phyloP scores from a whole-genome alignment of 2,113 vertebrate genomes.

The Oxyura jamaicensis region DNA sequence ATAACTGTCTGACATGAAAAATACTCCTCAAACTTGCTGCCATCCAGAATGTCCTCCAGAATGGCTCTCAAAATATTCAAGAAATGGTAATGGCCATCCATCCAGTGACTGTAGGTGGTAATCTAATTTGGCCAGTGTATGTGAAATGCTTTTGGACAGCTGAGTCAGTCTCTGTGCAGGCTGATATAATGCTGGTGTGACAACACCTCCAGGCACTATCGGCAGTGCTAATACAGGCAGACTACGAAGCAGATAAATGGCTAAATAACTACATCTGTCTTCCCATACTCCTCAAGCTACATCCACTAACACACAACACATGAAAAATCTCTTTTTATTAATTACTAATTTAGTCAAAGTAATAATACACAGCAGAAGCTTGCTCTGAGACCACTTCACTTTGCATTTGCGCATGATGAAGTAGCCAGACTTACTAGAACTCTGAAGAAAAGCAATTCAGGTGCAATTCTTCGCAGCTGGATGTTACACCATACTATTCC shows the following conservation, averaged over 20 bases:
- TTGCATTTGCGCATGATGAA: fast-evolving
- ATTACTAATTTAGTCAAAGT: background rate
- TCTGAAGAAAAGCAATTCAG: background rate
- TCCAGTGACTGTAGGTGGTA: background rate
- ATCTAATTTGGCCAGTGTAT: background rate
- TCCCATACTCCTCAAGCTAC: background rate
- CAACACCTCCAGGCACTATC: background rate
- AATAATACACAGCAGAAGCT: background rate
- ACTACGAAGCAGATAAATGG: background rate
- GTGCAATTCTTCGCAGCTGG: background rate
- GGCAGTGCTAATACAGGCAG: background rate
- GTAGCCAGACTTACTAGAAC: background rate
- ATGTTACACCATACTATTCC: background rate
- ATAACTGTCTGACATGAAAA: background rate
- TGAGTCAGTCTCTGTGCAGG: background rate
- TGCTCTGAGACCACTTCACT: background rate
- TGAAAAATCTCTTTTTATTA: background rate
- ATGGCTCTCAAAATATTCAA: background rate
- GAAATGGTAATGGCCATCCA: background rate
- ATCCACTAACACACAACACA: background rate
- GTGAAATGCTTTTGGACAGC: background rate
- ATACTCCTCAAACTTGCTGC: background rate
- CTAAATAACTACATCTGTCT: background rate
- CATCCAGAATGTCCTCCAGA: background rate
- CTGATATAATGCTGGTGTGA: background rate